Evolutionary conservation across 1,140 invertebrate genomes (phyloP).

Genomic region (Argopecten irradians): DNA sequence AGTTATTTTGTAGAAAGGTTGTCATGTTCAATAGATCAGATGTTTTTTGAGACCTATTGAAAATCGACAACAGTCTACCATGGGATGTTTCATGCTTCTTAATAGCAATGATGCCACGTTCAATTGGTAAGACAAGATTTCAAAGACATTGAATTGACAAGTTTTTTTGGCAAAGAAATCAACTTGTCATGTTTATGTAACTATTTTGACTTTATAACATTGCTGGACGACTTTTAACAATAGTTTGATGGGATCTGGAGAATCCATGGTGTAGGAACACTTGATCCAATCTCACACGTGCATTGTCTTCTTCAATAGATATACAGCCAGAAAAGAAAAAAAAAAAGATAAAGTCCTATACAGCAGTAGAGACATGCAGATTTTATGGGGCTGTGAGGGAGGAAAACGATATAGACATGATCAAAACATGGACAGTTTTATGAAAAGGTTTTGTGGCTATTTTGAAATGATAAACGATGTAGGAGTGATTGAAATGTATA

Average conservation of each 20-base stretch:
- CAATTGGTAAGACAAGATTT: slow-evolving; percentile 11
- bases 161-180: not conserved
- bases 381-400: not conserved
- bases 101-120: not conserved
- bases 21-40: too few species aligned
- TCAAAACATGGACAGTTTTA: not conserved
- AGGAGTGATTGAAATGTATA: slow-evolving; percentile 1
- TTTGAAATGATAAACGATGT: not conserved
- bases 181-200: not conserved
- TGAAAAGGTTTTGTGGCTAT: not conserved
- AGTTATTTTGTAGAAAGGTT: too few species aligned
- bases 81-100: too few species aligned
- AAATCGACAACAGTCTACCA: too few species aligned
- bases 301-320: not conserved
- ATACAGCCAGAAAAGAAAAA: not conserved
- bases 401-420: not conserved
- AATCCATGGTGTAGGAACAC: not conserved
- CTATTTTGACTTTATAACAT: not conserved
- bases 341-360: not conserved
- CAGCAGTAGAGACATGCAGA: not conserved
- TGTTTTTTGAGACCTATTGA: too few species aligned
- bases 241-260: not conserved
- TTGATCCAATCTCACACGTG: not conserved
- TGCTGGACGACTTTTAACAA: not conserved
- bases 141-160: not conserved